Base-by-base conservation (phyloP, 2,888 invertebrate species). In the Polydrusus tereticollis region DNA sequence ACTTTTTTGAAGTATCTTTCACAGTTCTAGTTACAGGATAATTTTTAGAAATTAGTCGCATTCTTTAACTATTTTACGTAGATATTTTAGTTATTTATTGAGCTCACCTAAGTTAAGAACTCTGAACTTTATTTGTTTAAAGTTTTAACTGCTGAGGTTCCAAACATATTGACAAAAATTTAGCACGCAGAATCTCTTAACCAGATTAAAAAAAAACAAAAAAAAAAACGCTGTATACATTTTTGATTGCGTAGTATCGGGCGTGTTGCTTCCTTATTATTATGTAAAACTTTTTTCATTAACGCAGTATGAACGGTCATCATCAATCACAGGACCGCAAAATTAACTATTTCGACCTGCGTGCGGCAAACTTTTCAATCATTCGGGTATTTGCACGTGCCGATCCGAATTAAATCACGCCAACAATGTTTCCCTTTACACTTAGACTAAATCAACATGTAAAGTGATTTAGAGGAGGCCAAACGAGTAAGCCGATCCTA, bases 401-500 rank as follows among this genome's bases (percentile, higher is more conserved):
- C 75, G 69, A 72, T 64, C 50, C 71, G 67, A 66, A 74, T 74
- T 76, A 72, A 73, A 74, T 69, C 65, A 60, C 69, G 52, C 57
- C 69, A 64, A 69, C 69, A 64, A 69, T 69, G 69, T 69, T 74
- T 74, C 72, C 67, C 68, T 71, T 71, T 72, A 62, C 70, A 29
- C 58, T 55, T 45, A 63, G 58, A 55, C 71, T 77, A 78, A 79
- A 80, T 80, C 78, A 78, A 75, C 79, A 77, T 78, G 78, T 75
- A 76, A 78, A 78, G 78, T 77, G 78, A 79, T 79, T 78, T 38
- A 55, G 52, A 55, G 29, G 29, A 55, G 52, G 52, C 52, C 29
- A 55, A 55, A 55, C 52, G 52, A 29, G 18, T 29, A 55, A 55
- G 52, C 52, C 29, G 52, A 55, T 55, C 52, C 52, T 55, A 33